A percentile compares a stretch with the other conserved stretches of the same genome.
phyloP scores from a whole-genome alignment of 2,113 vertebrate genomes.

The Malurus elegans region DNA sequence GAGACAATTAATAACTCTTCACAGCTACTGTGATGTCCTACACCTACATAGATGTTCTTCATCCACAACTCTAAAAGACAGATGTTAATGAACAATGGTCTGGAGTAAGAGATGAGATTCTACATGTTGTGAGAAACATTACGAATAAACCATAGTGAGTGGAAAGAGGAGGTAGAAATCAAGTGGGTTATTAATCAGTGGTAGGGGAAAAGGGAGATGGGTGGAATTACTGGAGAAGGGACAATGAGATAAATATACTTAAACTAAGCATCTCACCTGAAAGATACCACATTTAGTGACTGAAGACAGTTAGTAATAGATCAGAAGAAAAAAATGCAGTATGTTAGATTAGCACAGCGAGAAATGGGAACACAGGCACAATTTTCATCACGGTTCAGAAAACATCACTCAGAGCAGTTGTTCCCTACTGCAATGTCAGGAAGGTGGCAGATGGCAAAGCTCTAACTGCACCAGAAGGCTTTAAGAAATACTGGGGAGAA shows the following conservation, averaged over 20 bases:
- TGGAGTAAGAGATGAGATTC: conserved; percentile 29
- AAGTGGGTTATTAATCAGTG: not conserved
- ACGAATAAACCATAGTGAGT: conserved; percentile 26
- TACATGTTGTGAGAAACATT: not conserved
- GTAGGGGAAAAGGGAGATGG: not conserved
- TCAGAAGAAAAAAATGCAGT: not conserved
- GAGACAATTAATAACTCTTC: not conserved
- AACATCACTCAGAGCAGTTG: not conserved
- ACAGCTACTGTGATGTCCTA: not conserved
- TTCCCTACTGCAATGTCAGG: not conserved
- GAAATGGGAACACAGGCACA: not conserved
- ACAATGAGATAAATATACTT: not conserved
- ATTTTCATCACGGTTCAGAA: conserved; percentile 14
- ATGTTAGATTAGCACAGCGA: not conserved
- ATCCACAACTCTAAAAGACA: not conserved
- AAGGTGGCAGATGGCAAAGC: conserved; percentile 26
- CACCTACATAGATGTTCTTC: not conserved
- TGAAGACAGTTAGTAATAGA: conserved; percentile 20
- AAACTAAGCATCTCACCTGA: not conserved
- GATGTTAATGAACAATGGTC: conserved; percentile 27
- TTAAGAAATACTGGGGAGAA: not conserved
- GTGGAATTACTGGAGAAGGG: not conserved
- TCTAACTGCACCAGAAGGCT: conserved; percentile 27
- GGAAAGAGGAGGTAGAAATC: not conserved
- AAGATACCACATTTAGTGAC: conserved; percentile 26